Evolutionary conservation across 2,113 vertebrate genomes (phyloP), one percentile per base, ranked within the genome.

Genomic region (Nymphicus hollandicus): DNA sequence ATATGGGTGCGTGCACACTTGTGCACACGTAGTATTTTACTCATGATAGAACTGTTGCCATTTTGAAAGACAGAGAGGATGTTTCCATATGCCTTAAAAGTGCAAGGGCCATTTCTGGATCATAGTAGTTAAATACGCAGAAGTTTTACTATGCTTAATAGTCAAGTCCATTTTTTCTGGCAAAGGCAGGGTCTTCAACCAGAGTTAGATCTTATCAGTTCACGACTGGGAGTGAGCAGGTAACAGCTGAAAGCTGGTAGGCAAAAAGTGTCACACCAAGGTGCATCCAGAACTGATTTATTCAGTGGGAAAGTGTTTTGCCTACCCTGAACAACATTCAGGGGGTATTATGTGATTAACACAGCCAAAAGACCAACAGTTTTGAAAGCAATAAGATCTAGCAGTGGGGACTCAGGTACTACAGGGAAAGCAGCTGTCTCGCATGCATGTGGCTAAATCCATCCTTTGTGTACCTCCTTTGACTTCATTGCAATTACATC

Each of bases 51-150:
- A 73, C 78, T 70, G 85, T 33, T 89, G 88, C 69, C 95, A 93
- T 97, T 97, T 97, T 88, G 85, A 97, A 97, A 95, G 94, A 95
- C 95, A 95, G 88, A 95, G 88, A 95, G 84, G 95, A 96, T 87
- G 53, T 95, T 97, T 95, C 96, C 94, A 77, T 85, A 94, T 87
- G 94, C 94, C 96, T 95, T 74, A 85, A 97, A 97, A 97, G 97
- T 97, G 96, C 97, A 97, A 97, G 92, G 95, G 95, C 55, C 88
- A 69, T 96, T 95, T 96, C 92, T 96, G 90, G 90, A 91, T 96
- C 91, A 80, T 95, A 96, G 95, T 96, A 97, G 93, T 97, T 93
- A 95, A 95, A 93, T 90, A 96, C 3, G 22, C 47, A 70, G 6
- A 96, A 89, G 83, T 93, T 96, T 85, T 91, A 89, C 69, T 93